These are phyloP conservation scores for Netelia fuscicornis DNA, from an alignment of 2,888 invertebrate genomes.

Conservation along the genomic window DNA sequence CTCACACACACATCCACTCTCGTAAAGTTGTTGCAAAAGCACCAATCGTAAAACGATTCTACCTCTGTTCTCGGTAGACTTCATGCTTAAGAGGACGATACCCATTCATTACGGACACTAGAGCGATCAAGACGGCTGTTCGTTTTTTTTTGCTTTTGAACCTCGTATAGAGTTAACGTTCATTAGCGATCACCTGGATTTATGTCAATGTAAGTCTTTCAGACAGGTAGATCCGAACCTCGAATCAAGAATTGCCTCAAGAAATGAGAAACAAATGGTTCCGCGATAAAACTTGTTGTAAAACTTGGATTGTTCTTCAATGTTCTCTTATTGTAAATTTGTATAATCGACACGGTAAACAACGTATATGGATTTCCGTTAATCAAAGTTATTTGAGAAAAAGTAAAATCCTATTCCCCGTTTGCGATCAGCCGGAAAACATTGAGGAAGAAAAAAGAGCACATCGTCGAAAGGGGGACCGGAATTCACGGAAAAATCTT, in stretches of 20 bases:
- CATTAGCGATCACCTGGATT: background rate
- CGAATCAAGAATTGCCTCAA: background rate
- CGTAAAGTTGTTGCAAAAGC: slow-evolving; percentile 82
- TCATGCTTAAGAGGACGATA: slow-evolving; percentile 53
- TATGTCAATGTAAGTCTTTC: slow-evolving; percentile 18
- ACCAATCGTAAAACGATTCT: slow-evolving; percentile 82
- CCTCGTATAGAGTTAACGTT: slow-evolving; percentile 16
- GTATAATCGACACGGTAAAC: background rate
- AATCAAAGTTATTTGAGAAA: background rate
- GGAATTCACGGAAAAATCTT: slow-evolving; percentile 32
- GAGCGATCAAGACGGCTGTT: slow-evolving; percentile 46
- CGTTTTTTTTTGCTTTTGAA: slow-evolving; percentile 43
- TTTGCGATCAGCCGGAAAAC: slow-evolving; percentile 14
- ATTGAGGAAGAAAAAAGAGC: background rate
- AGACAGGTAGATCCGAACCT: background rate
- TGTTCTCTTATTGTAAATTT: background rate
- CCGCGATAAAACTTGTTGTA: background rate
- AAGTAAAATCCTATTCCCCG: slow-evolving; percentile 1
- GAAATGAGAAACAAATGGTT: background rate
- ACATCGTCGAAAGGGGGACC: background rate
- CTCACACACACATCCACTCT: slow-evolving; percentile 40
- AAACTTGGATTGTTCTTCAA: background rate
- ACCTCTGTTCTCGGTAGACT: slow-evolving; percentile 69
- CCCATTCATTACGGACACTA: slow-evolving; percentile 39
- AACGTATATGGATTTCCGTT: background rate